These are phyloP conservation scores for Aporrectodea caliginosa DNA, from an alignment of 1,140 invertebrate genomes.

Conservation along the genomic window DNA sequence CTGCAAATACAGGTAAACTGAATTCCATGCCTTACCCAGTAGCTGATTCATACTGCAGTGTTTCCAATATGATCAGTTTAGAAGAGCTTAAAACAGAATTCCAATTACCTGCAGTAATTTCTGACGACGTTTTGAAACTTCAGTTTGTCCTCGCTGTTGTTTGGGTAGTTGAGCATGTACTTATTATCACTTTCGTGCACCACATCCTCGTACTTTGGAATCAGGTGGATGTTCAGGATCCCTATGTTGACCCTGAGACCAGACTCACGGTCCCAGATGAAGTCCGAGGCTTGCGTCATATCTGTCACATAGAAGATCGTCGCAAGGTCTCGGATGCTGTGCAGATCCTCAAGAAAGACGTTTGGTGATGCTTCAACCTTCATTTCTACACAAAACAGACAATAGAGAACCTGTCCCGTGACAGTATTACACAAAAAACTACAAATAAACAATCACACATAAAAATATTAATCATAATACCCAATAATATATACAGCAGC, in stretches of 20 bases:
- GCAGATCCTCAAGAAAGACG: slow-evolving; percentile 30
- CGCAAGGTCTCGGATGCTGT: slow-evolving; percentile 15
- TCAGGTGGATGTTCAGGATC: slow-evolving; percentile 28
- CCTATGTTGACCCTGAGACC: slow-evolving; percentile 25
- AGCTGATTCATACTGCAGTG: too few species aligned
- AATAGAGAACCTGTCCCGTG: too few species aligned
- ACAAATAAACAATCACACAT: too few species aligned
- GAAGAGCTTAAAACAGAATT: too few species aligned
- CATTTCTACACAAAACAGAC: slow-evolving; percentile 18
- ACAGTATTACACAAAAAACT: too few species aligned
- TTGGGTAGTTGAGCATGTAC: slow-evolving; percentile 30
- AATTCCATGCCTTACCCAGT: too few species aligned
- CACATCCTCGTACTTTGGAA: slow-evolving; percentile 30
- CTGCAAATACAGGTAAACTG: too few species aligned
- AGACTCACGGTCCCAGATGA: slow-evolving; percentile 31
- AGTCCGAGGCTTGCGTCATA: slow-evolving; percentile 18
- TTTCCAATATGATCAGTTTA: too few species aligned
- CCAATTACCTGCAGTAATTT: slow-evolving; percentile 28
- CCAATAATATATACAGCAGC: too few species aligned
- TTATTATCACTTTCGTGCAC: slow-evolving; percentile 29
- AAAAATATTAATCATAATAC: too few species aligned
- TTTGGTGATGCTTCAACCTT: slow-evolving; percentile 28
- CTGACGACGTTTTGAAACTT: slow-evolving; percentile 27
- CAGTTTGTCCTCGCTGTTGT: slow-evolving; percentile 28
- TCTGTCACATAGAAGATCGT: slow-evolving; percentile 27